Evolutionary conservation across 2,888 invertebrate genomes (phyloP).

Genomic region (Hemaris fuciformis): DNA sequence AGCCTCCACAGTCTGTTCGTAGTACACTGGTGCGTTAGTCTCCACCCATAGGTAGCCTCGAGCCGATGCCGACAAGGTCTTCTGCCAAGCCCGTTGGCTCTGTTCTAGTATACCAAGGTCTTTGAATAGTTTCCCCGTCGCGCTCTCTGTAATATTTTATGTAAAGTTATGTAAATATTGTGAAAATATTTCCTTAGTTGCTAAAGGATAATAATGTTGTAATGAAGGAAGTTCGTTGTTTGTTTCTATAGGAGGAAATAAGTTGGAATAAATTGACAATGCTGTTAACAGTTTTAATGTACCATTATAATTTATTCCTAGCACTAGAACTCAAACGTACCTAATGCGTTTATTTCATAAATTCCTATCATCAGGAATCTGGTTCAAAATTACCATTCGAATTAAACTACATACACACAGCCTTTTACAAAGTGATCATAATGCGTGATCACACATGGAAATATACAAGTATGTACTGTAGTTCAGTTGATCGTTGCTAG

Average conservation of each 20-base stretch:
- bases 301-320: not conserved
- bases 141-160: slow-evolving; percentile 78
- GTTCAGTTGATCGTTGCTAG: not conserved
- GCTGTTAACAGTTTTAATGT: not conserved
- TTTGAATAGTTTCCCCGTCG: slow-evolving; percentile 84
- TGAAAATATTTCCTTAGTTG: not conserved
- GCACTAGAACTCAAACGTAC: not conserved
- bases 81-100: slow-evolving; percentile 83
- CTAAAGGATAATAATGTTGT: not conserved
- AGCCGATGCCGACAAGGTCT: slow-evolving; percentile 81
- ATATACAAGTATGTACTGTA: not conserved
- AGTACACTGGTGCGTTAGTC: slow-evolving; percentile 85
- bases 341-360: not conserved
- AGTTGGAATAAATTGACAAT: not conserved
- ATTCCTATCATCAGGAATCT: not conserved
- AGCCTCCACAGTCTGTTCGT: slow-evolving; percentile 75
- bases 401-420: not conserved
- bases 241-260: not conserved
- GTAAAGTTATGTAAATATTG: not conserved
- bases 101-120: slow-evolving; percentile 84
- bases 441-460: not conserved
- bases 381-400: not conserved
- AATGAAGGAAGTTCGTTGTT: not conserved
- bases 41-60: slow-evolving; percentile 86
- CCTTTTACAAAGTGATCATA: not conserved